A percentile compares a stretch with the other conserved stretches of the same genome.
These are phyloP conservation scores for Formicarius rufipectus DNA, from an alignment of 2,113 vertebrate genomes.

Conservation along the genomic window DNA sequence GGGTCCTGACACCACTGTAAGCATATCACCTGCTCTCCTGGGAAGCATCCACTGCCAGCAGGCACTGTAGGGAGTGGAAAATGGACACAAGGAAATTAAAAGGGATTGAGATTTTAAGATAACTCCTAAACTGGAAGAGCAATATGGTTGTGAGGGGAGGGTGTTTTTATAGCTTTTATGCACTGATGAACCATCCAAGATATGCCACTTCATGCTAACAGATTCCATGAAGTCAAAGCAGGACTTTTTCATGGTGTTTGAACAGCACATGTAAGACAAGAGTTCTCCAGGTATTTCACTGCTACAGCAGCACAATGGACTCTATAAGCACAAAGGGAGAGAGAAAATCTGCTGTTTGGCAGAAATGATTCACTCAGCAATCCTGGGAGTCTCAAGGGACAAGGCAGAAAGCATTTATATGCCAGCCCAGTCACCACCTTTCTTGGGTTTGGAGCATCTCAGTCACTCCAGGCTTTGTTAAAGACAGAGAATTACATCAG, in stretches of 20 bases:
- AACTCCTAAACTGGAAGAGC: background rate
- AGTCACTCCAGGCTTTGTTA: background rate
- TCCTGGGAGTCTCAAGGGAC: background rate
- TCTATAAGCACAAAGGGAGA: background rate
- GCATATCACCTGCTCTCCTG: background rate
- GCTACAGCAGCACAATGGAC: background rate
- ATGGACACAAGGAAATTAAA: background rate
- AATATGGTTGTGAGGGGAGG: background rate
- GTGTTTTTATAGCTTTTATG: background rate
- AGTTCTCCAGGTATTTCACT: background rate
- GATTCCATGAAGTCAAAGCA: background rate
- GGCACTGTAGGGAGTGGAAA: accelerated
- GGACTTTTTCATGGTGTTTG: background rate
- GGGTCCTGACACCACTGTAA: too few relatives aligned
- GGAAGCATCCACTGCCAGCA: accelerated
- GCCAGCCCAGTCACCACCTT: background rate
- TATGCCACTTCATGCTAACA: background rate
- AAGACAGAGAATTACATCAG: background rate
- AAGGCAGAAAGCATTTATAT: background rate
- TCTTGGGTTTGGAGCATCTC: background rate
- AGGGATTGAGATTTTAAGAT: background rate
- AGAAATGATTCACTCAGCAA: background rate
- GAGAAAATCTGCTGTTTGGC: background rate
- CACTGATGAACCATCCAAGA: background rate
- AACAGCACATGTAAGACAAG: background rate